Base-by-base conservation (phyloP, 2,888 invertebrate genomes). In the Alitta virens region DNA sequence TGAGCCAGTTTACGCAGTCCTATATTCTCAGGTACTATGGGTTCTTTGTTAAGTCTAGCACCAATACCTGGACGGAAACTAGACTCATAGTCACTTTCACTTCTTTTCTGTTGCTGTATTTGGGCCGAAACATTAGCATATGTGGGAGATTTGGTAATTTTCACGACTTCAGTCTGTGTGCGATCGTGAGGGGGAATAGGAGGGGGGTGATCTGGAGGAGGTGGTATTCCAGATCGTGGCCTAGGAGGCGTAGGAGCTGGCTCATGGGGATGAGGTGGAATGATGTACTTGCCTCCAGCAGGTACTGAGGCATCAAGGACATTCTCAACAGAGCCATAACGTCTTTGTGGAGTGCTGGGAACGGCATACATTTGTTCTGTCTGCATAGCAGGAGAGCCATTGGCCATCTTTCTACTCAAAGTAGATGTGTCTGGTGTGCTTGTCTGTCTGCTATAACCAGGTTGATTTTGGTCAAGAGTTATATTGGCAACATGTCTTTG, bases 11-110 rank as follows among this genome's bases (percentile, higher is more conserved):
- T 58, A 26, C 24, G 42, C 40, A 52, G 2, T 16, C 12, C 52
- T 16, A 24, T 3, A 24, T 7, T 23, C 46, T 5, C 7, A 23
- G 52, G 23, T 52, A 25, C 14, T 3, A 23, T 52, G 5, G 94
- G 94, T 60, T 92, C 91, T 33, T 94, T 94, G 83, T 93, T 94
- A 65, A 95, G 85, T 80, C 91, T 91, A 57, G 91, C 91, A 82
- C 87, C 90, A 68, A 90, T 89, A 63, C 90, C 88, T 9, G 95
- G 95, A 73, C 92, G 89, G 85, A 95, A 95, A 75, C 93, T 92
- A 58, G 93, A 94, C 82, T 75, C 75, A 57, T 72, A 75, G 2
- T 70, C 63, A 14, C 52, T 53, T 70, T 73, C 54, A 69, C 69
- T 26, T 56, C 33, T 51, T 14, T 46, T 66, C 55, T 9, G 55